A percentile compares a stretch with the other conserved stretches of the same genome.
phyloP scores from a whole-genome alignment of 2,888 invertebrate species.

The Drosophila prostipennis region DNA sequence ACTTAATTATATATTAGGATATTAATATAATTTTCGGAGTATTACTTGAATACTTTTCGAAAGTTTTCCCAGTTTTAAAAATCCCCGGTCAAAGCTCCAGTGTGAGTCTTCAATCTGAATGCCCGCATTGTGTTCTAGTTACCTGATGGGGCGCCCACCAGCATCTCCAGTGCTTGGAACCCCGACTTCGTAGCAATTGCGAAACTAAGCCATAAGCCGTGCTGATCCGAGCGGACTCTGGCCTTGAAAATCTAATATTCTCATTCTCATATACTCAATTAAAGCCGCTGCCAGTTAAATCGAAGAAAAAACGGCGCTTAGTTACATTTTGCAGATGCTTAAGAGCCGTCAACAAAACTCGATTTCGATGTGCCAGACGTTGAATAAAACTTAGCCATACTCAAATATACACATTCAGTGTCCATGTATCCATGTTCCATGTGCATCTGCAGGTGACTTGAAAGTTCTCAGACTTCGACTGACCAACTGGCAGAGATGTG shows the following conservation, averaged over 20 bases:
- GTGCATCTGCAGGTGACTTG: constrained; percentile 34
- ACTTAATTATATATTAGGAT: too few relatives aligned
- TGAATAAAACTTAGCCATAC: constrained; percentile 19
- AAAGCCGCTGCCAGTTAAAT: constrained; percentile 34
- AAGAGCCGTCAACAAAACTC: constrained; percentile 43
- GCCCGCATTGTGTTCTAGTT: constrained; percentile 38
- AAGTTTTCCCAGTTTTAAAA: not conserved
- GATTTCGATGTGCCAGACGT: constrained; percentile 39
- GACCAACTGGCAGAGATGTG: constrained; percentile 54
- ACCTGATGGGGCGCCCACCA: constrained; percentile 41
- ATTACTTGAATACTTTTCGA: not conserved
- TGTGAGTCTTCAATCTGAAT: constrained; percentile 8
- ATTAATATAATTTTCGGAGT: too few relatives aligned
- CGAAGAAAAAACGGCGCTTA: constrained; percentile 31
- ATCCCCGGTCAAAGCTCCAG: constrained; percentile 8
- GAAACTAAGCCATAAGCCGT: constrained; percentile 50
- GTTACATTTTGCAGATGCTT: constrained; percentile 60
- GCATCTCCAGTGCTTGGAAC: constrained; percentile 10
- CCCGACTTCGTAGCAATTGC: constrained; percentile 23
- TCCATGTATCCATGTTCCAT: not conserved
- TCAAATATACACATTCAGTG: not conserved
- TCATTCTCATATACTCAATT: constrained; percentile 51
- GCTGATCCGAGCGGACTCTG: constrained; percentile 41
- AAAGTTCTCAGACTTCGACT: constrained; percentile 49
- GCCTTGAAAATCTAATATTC: constrained; percentile 57